Base-by-base conservation (phyloP, 2,888 invertebrate genomes). In the Galerucella pusilla region DNA sequence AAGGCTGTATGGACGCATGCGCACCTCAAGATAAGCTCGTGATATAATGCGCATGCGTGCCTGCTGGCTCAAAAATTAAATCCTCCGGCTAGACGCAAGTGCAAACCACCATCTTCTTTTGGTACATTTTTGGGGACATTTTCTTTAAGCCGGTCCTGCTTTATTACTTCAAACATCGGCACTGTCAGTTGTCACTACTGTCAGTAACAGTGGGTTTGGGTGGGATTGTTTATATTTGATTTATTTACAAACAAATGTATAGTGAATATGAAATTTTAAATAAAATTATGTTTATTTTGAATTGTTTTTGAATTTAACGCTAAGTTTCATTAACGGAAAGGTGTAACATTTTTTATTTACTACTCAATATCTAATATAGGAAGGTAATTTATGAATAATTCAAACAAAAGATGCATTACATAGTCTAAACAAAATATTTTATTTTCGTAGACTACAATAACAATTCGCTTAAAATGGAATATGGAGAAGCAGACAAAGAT, bases 401-500 rank as follows among this genome's bases (percentile, higher is more conserved):
- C 16, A 1, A 9, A 16, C 7, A 20, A 20, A 3, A 20, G 9
- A 20, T 20, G 49, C 14, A 49, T 49, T 14, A 49, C 49, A 49
- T 14, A 14, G 12, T 14, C 14, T 2, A 49, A 49, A 14, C 14
- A 12, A 14, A 49, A 49, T 42, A 42, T 42, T 42, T 52, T 14
- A 28, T n/a, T 9, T 61, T 61, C 14, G 1, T 61, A 28, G 35
- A 35, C 16, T 35, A 35, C n/a, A 20, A 6, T 57, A 9, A 1
- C 20, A 20, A 60, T 60, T 60, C 11, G 35, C 2, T 49, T 61
- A 35, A 45, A 49, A 72, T 72, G 72, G 83, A 84, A 46, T 70
- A 74, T 25, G 66, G 70, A 35, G 83, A 84, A 69, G 67, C 70
- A 65, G 80, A 81, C 28, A 77, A 76, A 72, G 82, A 77, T 25